Base-by-base conservation (phyloP, 2,888 invertebrate genomes). In the Chloromyia formosa region DNA sequence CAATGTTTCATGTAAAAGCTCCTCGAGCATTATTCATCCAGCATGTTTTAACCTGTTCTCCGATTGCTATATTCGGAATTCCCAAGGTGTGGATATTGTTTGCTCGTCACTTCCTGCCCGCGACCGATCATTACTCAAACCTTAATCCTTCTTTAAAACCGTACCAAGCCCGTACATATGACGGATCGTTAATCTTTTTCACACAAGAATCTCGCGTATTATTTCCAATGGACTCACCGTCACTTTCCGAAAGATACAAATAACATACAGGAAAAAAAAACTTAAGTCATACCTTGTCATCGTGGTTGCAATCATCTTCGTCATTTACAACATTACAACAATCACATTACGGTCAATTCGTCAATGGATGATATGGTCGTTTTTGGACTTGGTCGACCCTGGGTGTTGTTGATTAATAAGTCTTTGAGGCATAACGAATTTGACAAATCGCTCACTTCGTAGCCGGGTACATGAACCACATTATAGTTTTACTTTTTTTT, bases 401-500 rank as follows among this genome's bases (percentile, higher is more conserved):
- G 22, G 35, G 35, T 53, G n/a, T 68, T 27, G 68, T 62, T 76
- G 76, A 76, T 76, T 76, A 76, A 75, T 76, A 75, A 74, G 75
- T 58, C 75, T 73, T 66, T 35, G 20, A 61, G 76, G 64, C 76
- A 76, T 73, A 74, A 76, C 76, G 71, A 76, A 76, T 75, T 76
- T 76, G 76, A 76, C 76, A 76, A 76, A 76, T 76, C 76, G 73
- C 71, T 71, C 69, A 18, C 42, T 56, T 62, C 40, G 27, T 60
- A 27, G 66, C 74, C 56, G 66, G 14, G 68, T 22, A 40, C 20
- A n/a, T 16, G 22, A 22, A 23, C 60, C 56, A 58, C 60, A 66
- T 35, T 54, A 60, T 23, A 18, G 14, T 16, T 14, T 9, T 4
- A 12, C 27, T 35, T 35, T n/a, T 9, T 16, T 53, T 53, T 18